A percentile compares a stretch with the other conserved stretches of the same genome.
Conservation (phyloP, 2,888 invertebrate genomes). For the Chrysolina haemoptera region DNA sequence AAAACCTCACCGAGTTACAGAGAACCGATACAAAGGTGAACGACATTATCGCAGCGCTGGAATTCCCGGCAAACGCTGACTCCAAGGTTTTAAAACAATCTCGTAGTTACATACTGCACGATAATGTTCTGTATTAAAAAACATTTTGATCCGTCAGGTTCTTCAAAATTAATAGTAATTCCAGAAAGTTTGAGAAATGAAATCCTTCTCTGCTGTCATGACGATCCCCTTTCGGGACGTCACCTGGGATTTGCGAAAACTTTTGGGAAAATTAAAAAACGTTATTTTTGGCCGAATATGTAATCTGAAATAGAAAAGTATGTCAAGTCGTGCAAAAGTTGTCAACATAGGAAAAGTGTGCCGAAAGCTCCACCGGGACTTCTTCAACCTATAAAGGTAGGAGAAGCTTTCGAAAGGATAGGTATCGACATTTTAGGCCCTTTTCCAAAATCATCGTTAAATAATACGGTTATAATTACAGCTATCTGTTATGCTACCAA, state of each 20-base stretch:
- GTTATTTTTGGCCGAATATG: conserved; percentile 5
- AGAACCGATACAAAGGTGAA: neutral
- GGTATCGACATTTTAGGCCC: conserved; percentile 7
- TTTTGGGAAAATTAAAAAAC: conserved; percentile 5
- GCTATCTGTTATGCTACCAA: neutral
- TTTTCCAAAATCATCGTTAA: neutral
- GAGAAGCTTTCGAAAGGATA: neutral
- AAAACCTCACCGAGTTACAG: neutral
- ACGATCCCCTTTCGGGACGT: neutral
- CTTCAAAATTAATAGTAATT: neutral
- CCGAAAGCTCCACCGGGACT: neutral
- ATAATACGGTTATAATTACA: neutral
- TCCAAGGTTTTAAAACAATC: neutral
- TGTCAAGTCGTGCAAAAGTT: neutral
- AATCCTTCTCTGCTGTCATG: neutral
- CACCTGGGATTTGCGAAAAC: neutral
- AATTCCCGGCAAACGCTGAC: neutral
- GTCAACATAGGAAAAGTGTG: neutral
- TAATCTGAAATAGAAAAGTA: neutral
- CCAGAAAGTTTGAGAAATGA: neutral
- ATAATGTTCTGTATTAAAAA: neutral
- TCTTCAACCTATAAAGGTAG: neutral
- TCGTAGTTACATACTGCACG: neutral
- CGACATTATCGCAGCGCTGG: neutral
- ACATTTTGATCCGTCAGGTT: conserved; percentile 1